Evolutionary conservation across 2,797 vertebrate species (phyloP).

Genomic region (Onychomys torridus): DNA sequence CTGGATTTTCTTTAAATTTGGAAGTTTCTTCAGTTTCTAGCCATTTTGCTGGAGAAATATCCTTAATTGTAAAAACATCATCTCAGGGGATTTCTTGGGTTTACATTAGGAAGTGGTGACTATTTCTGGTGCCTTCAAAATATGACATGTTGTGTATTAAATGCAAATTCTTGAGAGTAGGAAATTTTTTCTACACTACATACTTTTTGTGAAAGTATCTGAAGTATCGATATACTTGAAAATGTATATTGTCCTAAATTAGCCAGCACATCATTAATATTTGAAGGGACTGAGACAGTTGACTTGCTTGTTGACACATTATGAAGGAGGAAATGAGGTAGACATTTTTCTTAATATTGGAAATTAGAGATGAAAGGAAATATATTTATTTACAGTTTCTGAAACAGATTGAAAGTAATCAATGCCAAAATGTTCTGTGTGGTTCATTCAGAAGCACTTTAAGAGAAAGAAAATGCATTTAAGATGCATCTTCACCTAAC

Average conservation of each 20-base stretch:
- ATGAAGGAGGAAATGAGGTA: slow-evolving; percentile 1
- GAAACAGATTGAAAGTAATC: slow-evolving; percentile 8
- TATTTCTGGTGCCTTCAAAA: slow-evolving; percentile 67
- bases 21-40: slow-evolving; percentile 59
- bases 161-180: slow-evolving; percentile 61
- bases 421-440: slow-evolving; percentile 22
- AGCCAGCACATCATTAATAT: slow-evolving; percentile 32
- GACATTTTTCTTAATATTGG: background rate
- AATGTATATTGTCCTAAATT: slow-evolving; percentile 67
- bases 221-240: slow-evolving; percentile 67
- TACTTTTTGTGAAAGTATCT: slow-evolving; percentile 61
- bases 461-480: slow-evolving; percentile 61
- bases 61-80: slow-evolving; percentile 52
- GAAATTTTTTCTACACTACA: background rate
- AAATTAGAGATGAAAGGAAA: slow-evolving; percentile 1
- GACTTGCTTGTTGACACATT: slow-evolving; percentile 45
- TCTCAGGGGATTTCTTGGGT: slow-evolving; percentile 45
- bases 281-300: background rate
- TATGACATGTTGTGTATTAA: slow-evolving; percentile 29
- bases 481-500: slow-evolving; percentile 79
- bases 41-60: slow-evolving; percentile 33
- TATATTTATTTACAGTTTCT: slow-evolving; percentile 65
- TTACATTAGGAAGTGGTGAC: slow-evolving; percentile 29
- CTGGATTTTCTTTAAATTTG: slow-evolving; percentile 53
- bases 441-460: slow-evolving; percentile 70